Conservation (phyloP, 2,888 invertebrate genomes). For the Nephrocerus scutellatus region DNA sequence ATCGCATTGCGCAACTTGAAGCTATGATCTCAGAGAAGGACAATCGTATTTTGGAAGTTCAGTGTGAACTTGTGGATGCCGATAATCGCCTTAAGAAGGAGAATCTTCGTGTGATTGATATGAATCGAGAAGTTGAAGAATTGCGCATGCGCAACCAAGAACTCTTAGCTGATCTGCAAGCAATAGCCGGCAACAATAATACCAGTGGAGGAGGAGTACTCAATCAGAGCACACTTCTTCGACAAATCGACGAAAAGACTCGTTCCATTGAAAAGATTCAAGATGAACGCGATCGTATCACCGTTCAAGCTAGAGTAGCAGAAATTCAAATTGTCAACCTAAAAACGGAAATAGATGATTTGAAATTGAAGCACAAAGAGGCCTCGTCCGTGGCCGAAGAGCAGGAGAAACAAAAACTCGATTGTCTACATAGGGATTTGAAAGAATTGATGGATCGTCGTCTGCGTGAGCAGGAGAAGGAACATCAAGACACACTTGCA, state of each 20-base stretch:
- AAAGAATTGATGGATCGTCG: constrained; percentile 26
- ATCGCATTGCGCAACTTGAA: constrained; percentile 48
- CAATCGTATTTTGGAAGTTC: constrained; percentile 43
- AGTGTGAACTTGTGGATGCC: constrained; percentile 41
- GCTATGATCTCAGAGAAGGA: constrained; percentile 46
- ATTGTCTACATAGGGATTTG: constrained; percentile 28
- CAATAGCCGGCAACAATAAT: constrained; percentile 17
- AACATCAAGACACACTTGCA: constrained; percentile 50
- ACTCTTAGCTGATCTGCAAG: constrained; percentile 33
- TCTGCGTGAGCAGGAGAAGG: constrained; percentile 31
- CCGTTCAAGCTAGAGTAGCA: constrained; percentile 35
- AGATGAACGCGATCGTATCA: constrained; percentile 40
- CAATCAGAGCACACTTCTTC: constrained; percentile 24
- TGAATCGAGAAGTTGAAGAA: constrained; percentile 34
- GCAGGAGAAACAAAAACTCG: constrained; percentile 30
- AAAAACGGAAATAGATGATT: constrained; percentile 34
- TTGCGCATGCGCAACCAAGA: constrained; percentile 33
- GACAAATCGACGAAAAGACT: constrained; percentile 35
- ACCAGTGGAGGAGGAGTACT: constrained; percentile 19
- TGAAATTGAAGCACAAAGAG: constrained; percentile 31
- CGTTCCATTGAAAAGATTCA: constrained; percentile 41
- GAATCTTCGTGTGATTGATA: constrained; percentile 34
- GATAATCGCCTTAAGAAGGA: constrained; percentile 43
- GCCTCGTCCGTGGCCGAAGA: constrained; percentile 33
- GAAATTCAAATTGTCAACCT: constrained; percentile 36